Percentiles rank a stretch among this genome's conserved stretches.
phyloP scores from a whole-genome alignment of 1,140 invertebrate genomes.

The Pseudomyrmex dendroicus region DNA sequence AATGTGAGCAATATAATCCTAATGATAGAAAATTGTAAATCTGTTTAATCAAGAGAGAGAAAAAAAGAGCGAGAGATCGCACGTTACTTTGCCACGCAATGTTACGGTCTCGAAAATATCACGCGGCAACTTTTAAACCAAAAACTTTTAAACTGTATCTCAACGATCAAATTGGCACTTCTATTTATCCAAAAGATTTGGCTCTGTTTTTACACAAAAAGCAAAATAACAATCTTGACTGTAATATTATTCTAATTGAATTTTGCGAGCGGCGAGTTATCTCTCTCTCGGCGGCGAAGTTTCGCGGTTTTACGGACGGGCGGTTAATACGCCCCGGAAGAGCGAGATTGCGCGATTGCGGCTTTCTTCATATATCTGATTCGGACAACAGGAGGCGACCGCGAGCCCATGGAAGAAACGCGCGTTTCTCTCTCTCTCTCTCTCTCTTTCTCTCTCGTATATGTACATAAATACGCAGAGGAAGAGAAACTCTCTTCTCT shows the following conservation, averaged over 20 bases:
- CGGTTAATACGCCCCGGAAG: slow-evolving; percentile 21
- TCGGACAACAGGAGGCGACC: slow-evolving; percentile 33
- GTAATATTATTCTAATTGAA: background rate
- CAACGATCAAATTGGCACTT: no score
- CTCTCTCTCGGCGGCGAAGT: background rate
- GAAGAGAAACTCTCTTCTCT: slow-evolving; percentile 30
- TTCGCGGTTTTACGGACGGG: background rate
- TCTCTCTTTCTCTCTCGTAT: background rate
- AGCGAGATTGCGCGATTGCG: slow-evolving; percentile 18
- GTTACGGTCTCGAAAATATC: background rate
- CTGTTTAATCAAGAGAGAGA: background rate
- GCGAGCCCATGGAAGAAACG: background rate
- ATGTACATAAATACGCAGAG: background rate
- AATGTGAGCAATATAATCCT: background rate
- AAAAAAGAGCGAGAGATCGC: background rate
- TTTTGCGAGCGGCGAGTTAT: background rate
- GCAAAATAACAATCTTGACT: no score
- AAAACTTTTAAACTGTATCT: no score
- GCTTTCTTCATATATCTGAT: slow-evolving; percentile 54
- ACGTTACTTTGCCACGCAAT: background rate
- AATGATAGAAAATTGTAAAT: slow-evolving; percentile 1
- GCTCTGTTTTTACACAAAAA: no score
- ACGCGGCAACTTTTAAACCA: background rate
- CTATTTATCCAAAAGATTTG: no score
- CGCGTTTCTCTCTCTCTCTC: slow-evolving; percentile 27